phyloP scores from a whole-genome alignment of 2,888 invertebrate genomes.

The Ptilodon capucinus region DNA sequence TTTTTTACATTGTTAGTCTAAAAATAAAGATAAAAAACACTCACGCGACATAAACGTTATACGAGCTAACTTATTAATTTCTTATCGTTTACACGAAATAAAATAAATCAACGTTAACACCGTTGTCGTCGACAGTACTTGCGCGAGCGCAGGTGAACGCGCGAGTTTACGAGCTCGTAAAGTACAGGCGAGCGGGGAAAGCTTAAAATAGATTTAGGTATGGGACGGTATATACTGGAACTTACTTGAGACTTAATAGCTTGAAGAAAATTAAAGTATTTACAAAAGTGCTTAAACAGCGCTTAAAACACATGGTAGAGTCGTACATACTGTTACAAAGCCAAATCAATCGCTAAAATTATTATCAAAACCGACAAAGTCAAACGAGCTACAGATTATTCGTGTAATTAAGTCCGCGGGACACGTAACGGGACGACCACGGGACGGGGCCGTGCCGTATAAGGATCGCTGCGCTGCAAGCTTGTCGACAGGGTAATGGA shows the following conservation, averaged over 20 bases:
- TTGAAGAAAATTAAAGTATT: neutral
- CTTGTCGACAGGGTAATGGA: neutral
- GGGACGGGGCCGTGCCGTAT: neutral
- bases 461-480: neutral
- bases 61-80: neutral
- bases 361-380: neutral
- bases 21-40: neutral
- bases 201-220: slow-evolving; percentile 40
- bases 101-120: slow-evolving; percentile 2
- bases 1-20: no score
- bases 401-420: neutral
- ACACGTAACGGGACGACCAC: neutral
- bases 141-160: slow-evolving; percentile 53
- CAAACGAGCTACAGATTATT: neutral
- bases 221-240: neutral
- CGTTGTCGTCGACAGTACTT: slow-evolving; percentile 24
- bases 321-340: neutral
- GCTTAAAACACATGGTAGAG: no score
- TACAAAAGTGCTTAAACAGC: neutral
- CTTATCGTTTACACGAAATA: neutral
- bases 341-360: neutral
- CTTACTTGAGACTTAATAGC: neutral
- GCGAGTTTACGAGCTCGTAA: slow-evolving; percentile 52
- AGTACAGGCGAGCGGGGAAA: slow-evolving; percentile 34
- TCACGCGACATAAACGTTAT: no score